Conservation (phyloP, 2,888 invertebrate species). For the Chloromyia formosa region DNA sequence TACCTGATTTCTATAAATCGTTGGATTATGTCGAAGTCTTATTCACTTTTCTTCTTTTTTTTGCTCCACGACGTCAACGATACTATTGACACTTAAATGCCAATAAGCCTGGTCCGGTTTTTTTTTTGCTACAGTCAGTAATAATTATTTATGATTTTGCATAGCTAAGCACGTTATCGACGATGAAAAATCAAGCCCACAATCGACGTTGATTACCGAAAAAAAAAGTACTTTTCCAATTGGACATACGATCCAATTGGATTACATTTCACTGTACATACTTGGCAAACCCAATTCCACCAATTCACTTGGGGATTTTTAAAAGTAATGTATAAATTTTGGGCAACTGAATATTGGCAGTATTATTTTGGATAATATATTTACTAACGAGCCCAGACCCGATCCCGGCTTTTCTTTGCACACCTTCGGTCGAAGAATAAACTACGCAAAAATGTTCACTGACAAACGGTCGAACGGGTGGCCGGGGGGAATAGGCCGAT, state of each 20-base stretch:
- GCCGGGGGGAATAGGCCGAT: neutral
- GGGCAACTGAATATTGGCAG: neutral
- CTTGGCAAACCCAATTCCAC: too few species aligned
- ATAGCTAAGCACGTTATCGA: too few species aligned
- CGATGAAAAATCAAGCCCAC: too few species aligned
- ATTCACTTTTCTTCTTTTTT: conserved; percentile 15
- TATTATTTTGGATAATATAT: neutral
- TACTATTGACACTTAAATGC: conserved; percentile 38
- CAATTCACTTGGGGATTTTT: too few species aligned
- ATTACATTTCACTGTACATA: too few species aligned
- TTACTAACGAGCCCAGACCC: neutral
- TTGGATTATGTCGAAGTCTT: conserved; percentile 14
- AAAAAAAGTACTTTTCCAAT: too few species aligned
- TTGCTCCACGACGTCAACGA: neutral
- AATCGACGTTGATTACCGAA: too few species aligned
- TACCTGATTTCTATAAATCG: conserved; percentile 28
- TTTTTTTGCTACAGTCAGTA: conserved; percentile 19
- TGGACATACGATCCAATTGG: neutral
- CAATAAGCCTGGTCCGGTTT: conserved; percentile 34
- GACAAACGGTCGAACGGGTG: conserved; percentile 23
- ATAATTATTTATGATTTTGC: too few species aligned
- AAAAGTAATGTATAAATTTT: too few species aligned
- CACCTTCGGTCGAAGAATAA: neutral
- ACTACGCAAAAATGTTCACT: conserved; percentile 41
- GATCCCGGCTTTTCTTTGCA: conserved; percentile 29